Base-by-base conservation (phyloP, 2,797 vertebrate genomes). In the Adrianichthys oophorus region DNA sequence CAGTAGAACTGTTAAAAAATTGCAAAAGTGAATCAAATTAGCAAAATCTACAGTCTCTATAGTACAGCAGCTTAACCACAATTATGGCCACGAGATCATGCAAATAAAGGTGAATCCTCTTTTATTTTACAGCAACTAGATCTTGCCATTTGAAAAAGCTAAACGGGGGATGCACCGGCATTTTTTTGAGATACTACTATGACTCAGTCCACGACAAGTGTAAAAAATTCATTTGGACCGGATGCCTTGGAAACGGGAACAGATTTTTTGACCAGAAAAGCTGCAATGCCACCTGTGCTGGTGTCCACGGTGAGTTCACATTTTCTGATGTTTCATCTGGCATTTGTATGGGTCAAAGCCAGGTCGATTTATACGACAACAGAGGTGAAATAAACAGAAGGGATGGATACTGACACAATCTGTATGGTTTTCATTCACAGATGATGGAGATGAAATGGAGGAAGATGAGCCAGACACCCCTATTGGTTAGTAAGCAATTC, bases 201-300 rank as follows among this genome's bases (percentile, higher is more conserved):
- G 75, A 91, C 71, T 21, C 88, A 1, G 1, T 62, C 19, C 49
- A 72, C 52, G 44, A 67, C 56, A 92, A 82, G 68, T 87, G 70
- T 56, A 81, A 71, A 53, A 81, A 17, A 19, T 93, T 93, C 72
- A 24, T 62, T 21, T 92, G 85, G 79, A 60, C 75, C 19, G 83
- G 79, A 21, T 62, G 70, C 64, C 32, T 76, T 1, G 91, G 91
- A 77, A 94, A 93, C 29, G 84, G 87, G 78, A 93, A 89, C 74
- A 69, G 90, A 57, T 92, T 92, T 79, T 7, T 53, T 15, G 23
- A 52, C 53, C 0, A 1, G 0, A 0, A 1, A 0, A 50, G 0
- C 41, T 93, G 92, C 84, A 92, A 92, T 40, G 0, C 21, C 4
- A 93, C 90, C 6, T 93, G 92, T 54, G 40, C 12, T 16, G 88